A percentile compares a stretch with the other conserved stretches of the same genome.
Conservation (phyloP, 2,888 invertebrate species). For the Parnassius mnemosyne region DNA sequence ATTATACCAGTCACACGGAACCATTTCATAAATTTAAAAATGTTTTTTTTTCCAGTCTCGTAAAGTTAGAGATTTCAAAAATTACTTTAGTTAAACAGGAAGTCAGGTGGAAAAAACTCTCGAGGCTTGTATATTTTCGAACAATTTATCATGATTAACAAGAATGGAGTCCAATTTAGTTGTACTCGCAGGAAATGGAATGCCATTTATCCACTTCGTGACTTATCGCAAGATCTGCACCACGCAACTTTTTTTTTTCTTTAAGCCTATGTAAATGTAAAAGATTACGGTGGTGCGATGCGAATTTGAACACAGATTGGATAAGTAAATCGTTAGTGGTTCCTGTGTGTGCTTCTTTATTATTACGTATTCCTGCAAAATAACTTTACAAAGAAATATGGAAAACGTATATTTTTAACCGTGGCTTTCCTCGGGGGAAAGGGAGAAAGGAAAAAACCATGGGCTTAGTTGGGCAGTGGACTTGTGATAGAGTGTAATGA, state of each 20-base stretch:
- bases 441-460: too few species aligned
- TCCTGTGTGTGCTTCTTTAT: neutral
- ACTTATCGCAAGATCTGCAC: slow-evolving; percentile 11
- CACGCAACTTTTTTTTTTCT: slow-evolving; percentile 12
- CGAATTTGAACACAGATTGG: slow-evolving; percentile 1
- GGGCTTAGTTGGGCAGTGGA: too few species aligned
- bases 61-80: too few species aligned
- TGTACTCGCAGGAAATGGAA: slow-evolving; percentile 9
- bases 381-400: neutral
- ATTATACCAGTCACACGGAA: too few species aligned
- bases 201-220: slow-evolving; percentile 15
- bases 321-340: slow-evolving; percentile 1
- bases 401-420: too few species aligned
- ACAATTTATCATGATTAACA: slow-evolving; percentile 18
- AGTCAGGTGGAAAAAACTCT: slow-evolving; percentile 7
- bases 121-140: slow-evolving; percentile 6
- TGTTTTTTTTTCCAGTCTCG: too few species aligned
- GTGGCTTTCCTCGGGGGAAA: too few species aligned
- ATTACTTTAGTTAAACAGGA: neutral
- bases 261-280: slow-evolving; percentile 10
- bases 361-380: neutral
- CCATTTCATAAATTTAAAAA: too few species aligned
- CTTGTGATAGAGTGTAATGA: too few species aligned
- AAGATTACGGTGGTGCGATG: slow-evolving; percentile 1
- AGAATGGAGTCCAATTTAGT: slow-evolving; percentile 10